Evolutionary conservation across 2,888 invertebrate species (phyloP).

Genomic region (Dicyrtoma fusca): DNA sequence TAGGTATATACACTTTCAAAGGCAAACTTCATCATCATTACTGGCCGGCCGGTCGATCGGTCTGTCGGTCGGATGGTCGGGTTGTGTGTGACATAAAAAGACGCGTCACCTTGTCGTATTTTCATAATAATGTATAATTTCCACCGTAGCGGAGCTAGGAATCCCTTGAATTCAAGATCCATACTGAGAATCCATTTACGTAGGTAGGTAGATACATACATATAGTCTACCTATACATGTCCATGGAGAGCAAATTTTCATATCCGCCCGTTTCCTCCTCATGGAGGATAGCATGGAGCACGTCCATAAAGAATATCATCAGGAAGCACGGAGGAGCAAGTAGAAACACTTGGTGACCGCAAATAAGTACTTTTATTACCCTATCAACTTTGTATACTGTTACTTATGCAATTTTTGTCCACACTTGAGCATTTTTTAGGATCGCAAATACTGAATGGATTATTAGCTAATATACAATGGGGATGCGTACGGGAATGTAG

Average conservation of each 20-base stretch:
- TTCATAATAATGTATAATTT: no score
- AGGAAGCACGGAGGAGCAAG: slow-evolving; percentile 11
- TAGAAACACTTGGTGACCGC: slow-evolving; percentile 25
- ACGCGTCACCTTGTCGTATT: not conserved
- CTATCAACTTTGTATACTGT: slow-evolving; percentile 7
- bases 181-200: not conserved
- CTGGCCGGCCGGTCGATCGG: not conserved
- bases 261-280: no score
- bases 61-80: no score
- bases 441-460: not conserved
- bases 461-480: slow-evolving; percentile 21
- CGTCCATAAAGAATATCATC: not conserved
- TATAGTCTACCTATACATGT: no score
- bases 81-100: no score
- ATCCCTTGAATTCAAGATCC: not conserved
- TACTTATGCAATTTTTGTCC: slow-evolving; percentile 16
- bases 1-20: not conserved
- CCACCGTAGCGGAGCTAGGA: no score
- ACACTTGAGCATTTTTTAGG: slow-evolving; percentile 11
- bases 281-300: not conserved
- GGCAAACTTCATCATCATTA: not conserved
- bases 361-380: slow-evolving; percentile 27
- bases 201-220: no score
- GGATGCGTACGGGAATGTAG: not conserved
- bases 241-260: no score